Base-by-base conservation (phyloP, 2,113 vertebrate genomes). In the Coracopsis vasa region DNA sequence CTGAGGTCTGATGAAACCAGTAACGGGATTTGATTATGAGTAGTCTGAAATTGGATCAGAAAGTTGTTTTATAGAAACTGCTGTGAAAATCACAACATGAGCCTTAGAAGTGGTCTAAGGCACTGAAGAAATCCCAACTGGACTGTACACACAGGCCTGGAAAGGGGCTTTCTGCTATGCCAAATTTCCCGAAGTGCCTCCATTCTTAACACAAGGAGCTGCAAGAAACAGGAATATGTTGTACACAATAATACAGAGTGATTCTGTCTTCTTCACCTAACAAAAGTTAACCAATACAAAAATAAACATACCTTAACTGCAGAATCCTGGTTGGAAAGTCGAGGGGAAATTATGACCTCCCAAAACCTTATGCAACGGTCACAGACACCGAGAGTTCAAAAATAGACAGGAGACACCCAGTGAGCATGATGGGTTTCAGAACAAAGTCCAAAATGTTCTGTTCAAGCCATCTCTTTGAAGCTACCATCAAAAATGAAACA, bases 301-400 rank as follows among this genome's bases (percentile, higher is more conserved):
- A 75, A 11, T 27, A 90, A 87, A 83, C 75, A 18, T 94, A 95
- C 94, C 93, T 92, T 47, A 71, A 71, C 39, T 80, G 69, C 64
- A 44, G 77, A 92, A 80, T 62, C 50, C 35, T 51, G 39, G 16
- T 71, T 19, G 37, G n/a, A 86, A 80, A 87, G 25, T 60, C 2
- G 2, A 78, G 39, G 11, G n/a, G 60, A 84, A 96, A 72, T 80
- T 28, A 80, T 0, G 0, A 50, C 45, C 45, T 86, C 12, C 11
- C 31, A 50, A 80, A 82, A 66, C 45, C 47, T 88, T 66, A 48
- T 73, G 45, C 35, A 39, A 25, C 28, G 27, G 6, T 66, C 41
- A 72, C 58, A 86, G 29, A 53, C 39, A 80, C 7, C 5, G 35
- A 69, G 58, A 79, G 31, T 17, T 75, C 72, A 90, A 53, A 95